These are phyloP conservation scores for Chrysotoxum bicinctum DNA, from an alignment of 2,888 invertebrate species.

Conservation along the genomic window DNA sequence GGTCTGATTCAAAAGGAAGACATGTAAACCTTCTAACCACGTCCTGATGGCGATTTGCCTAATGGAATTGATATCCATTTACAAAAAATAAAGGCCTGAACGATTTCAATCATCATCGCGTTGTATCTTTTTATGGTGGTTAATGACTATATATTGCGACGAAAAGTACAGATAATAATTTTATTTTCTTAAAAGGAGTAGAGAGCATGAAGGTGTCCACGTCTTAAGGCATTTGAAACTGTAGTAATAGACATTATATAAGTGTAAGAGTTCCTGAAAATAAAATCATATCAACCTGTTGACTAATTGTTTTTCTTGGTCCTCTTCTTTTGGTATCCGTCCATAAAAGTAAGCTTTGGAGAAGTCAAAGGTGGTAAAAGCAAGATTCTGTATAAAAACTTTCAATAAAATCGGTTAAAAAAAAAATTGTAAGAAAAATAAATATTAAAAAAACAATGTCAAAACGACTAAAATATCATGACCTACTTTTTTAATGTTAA, in stretches of 20 bases:
- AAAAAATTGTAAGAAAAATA: no score
- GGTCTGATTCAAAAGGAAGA: constrained; percentile 13
- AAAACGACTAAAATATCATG: no score
- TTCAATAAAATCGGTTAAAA: no score
- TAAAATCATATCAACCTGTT: background rate
- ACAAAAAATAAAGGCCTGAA: constrained; percentile 25
- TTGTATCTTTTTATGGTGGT: constrained; percentile 35
- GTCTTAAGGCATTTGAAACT: background rate
- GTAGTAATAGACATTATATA: background rate
- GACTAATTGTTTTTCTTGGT: background rate
- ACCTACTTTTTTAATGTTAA: no score
- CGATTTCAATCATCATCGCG: constrained; percentile 11
- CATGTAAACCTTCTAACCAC: constrained; percentile 51
- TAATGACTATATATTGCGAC: constrained; percentile 35
- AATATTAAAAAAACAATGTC: no score
- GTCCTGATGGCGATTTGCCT: constrained; percentile 46
- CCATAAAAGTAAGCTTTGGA: no score
- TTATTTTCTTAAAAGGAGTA: background rate
- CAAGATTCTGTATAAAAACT: no score
- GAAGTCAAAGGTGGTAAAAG: no score
- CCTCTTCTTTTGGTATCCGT: no score
- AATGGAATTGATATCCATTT: constrained; percentile 59
- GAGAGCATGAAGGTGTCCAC: background rate
- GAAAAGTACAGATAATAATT: background rate
- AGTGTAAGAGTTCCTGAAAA: background rate